Conservation (phyloP, 2,113 vertebrate genomes). For the Sorex araneus region DNA sequence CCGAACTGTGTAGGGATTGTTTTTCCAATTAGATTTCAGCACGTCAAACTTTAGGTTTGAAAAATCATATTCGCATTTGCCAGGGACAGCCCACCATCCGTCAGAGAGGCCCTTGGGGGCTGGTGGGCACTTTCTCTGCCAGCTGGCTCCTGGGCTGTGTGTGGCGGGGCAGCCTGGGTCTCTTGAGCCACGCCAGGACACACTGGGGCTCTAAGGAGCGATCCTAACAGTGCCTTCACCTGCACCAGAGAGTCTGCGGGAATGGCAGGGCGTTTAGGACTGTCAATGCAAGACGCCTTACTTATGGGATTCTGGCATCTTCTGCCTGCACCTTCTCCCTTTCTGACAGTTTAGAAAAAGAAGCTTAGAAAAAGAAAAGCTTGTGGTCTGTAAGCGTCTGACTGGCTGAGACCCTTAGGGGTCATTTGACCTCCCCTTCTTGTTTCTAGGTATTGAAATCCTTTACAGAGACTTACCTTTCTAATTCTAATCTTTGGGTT, state of each 20-base stretch:
- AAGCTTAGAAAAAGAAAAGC: no score
- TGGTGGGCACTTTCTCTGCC: no score
- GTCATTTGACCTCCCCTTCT: not conserved
- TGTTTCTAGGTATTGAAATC: not conserved
- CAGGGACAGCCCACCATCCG: not conserved
- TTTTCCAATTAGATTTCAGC: constrained; percentile 32
- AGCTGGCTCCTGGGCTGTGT: not conserved
- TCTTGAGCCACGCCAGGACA: not conserved
- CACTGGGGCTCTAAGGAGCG: not conserved
- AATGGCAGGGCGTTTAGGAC: not conserved
- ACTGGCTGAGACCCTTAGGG: not conserved
- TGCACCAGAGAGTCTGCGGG: not conserved
- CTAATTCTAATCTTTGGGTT: not conserved
- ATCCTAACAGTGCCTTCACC: not conserved
- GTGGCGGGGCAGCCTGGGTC: not conserved
- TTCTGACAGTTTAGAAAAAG: constrained; percentile 47
- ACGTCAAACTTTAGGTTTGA: constrained; percentile 45
- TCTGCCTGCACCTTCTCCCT: not conserved
- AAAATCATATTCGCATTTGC: constrained; percentile 38
- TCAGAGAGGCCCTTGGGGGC: not conserved
- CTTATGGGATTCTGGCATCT: not conserved
- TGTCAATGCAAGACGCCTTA: not conserved
- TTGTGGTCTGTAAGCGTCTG: not conserved
- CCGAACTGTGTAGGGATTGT: not conserved
- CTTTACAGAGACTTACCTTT: constrained; percentile 24